Evolutionary conservation across 2,113 vertebrate genomes (phyloP).

Genomic region (Rynchops niger): DNA sequence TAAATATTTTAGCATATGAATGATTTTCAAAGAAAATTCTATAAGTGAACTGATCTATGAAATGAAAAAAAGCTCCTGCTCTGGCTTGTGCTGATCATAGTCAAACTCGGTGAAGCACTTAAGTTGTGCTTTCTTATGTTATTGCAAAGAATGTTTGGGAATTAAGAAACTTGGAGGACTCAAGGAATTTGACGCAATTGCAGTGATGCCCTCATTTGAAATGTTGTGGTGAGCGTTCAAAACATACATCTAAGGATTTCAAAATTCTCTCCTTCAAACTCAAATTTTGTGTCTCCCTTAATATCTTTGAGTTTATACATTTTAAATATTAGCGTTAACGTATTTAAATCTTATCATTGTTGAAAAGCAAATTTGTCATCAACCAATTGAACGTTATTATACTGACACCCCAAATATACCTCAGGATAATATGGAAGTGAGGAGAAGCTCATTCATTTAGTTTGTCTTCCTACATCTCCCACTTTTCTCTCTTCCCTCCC

Average conservation of each 20-base stretch:
- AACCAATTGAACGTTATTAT: background rate
- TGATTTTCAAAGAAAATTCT: background rate
- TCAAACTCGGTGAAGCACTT: background rate
- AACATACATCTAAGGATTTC: background rate
- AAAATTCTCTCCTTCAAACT: background rate
- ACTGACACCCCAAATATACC: background rate
- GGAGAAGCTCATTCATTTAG: background rate
- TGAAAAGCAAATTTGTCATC: background rate
- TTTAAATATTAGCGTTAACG: background rate
- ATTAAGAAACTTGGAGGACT: background rate
- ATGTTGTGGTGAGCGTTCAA: background rate
- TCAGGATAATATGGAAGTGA: background rate
- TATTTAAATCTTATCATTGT: background rate
- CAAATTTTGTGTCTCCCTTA: background rate
- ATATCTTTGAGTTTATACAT: background rate
- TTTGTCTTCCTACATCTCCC: background rate
- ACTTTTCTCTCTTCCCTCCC: background rate
- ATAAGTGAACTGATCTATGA: background rate
- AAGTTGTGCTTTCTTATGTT: background rate
- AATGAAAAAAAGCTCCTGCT: background rate
- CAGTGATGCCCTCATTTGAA: background rate
- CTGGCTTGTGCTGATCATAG: background rate
- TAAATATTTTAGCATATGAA: background rate
- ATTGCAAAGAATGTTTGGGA: background rate
- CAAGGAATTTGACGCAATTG: background rate